Conservation (phyloP, 2,797 vertebrate species). For the Tinamus major region DNA sequence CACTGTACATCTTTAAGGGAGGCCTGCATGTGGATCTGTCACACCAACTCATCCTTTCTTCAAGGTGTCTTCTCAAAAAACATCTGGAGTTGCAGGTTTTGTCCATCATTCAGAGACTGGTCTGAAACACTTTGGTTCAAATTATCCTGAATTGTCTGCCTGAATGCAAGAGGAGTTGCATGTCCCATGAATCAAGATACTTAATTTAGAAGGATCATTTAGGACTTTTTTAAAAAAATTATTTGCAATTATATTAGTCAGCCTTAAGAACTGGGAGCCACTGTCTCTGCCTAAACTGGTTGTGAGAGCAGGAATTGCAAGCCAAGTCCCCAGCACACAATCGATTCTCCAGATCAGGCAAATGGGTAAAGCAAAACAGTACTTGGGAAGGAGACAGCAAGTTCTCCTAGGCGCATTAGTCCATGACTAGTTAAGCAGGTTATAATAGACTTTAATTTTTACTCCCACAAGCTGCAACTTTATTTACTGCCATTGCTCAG, state of each 20-base stretch:
- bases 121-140: not conserved
- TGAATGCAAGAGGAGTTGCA: not conserved
- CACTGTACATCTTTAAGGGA: not conserved
- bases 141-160: not conserved
- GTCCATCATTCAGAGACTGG: not conserved
- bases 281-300: not conserved
- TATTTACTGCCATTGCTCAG: slow-evolving; percentile 41
- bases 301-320: not conserved
- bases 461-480: slow-evolving; percentile 47
- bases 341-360: slow-evolving; percentile 26
- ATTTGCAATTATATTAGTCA: not conserved
- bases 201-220: not conserved
- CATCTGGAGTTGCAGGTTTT: not conserved
- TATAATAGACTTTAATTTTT: slow-evolving; percentile 60
- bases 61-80: not conserved
- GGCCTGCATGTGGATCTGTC: not conserved
- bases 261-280: not conserved
- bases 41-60: accelerated
- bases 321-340: not conserved
- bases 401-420: slow-evolving; percentile 49
- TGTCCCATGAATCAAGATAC: not conserved
- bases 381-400: slow-evolving; percentile 33
- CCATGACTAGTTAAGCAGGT: slow-evolving; percentile 57
- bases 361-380: slow-evolving; percentile 11
- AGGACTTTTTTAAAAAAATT: not conserved